phyloP scores from a whole-genome alignment of 2,113 vertebrate genomes.

The Eretmochelys imbricata region DNA sequence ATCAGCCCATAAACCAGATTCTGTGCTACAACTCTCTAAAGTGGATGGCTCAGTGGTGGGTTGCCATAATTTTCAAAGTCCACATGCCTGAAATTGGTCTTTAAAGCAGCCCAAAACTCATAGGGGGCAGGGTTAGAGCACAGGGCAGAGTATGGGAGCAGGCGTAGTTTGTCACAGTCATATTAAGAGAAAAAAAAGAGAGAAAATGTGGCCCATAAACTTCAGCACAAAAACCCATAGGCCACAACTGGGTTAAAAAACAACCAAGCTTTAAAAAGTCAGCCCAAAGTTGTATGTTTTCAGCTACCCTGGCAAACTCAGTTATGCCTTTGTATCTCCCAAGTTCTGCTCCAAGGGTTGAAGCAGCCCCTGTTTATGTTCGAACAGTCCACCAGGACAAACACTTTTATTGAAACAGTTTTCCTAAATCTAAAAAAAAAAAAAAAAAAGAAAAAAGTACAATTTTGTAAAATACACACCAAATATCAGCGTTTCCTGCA shows the following conservation, averaged over 20 bases:
- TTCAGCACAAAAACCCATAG: background rate
- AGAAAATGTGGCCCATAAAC: background rate
- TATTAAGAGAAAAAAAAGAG: background rate
- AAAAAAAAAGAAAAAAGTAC: fast-evolving
- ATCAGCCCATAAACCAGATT: background rate
- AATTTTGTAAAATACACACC: background rate
- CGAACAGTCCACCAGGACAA: background rate
- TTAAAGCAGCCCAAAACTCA: background rate
- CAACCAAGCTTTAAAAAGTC: background rate
- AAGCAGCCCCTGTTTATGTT: background rate
- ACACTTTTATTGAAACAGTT: background rate
- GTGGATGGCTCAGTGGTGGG: background rate
- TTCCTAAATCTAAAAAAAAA: background rate
- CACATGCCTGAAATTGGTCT: background rate
- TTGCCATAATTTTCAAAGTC: background rate
- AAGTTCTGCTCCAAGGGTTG: background rate
- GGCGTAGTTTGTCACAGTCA: background rate
- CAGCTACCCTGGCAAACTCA: background rate
- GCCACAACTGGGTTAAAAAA: background rate
- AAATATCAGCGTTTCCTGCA: background rate
- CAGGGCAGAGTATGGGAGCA: background rate
- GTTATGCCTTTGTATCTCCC: background rate
- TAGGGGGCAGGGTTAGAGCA: background rate
- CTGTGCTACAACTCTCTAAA: background rate
- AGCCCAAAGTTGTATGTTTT: background rate